phyloP scores from a whole-genome alignment of 1,140 invertebrate species.

The Centruroides sculpturatus region DNA sequence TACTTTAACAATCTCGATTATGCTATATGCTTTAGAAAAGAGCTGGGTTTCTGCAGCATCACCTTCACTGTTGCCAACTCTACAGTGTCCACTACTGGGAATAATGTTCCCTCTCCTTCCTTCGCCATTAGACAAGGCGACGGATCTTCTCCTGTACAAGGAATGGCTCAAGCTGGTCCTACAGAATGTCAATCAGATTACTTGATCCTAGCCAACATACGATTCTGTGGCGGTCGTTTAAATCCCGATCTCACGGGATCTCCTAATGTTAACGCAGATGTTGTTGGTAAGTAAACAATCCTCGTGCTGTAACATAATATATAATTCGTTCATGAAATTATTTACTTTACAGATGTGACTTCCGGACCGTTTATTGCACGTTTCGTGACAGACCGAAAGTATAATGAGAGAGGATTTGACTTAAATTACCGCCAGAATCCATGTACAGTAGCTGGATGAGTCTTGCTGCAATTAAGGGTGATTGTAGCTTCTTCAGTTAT shows the following conservation, averaged over 20 bases:
- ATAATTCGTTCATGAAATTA: no score
- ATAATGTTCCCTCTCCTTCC: conserved; percentile 46
- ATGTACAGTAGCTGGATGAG: no score
- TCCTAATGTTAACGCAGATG: conserved; percentile 45
- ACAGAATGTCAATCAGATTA: conserved; percentile 57
- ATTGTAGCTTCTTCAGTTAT: no score
- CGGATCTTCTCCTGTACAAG: conserved; percentile 43
- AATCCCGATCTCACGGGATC: conserved; percentile 44
- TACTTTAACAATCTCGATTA: conserved; percentile 55
- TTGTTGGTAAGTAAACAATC: conserved; percentile 37
- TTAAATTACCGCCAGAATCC: no score
- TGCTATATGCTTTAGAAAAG: conserved; percentile 51
- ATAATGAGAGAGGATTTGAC: no score
- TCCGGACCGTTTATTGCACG: no score
- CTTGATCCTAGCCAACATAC: conserved; percentile 44
- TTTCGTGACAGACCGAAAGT: no score
- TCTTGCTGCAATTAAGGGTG: no score
- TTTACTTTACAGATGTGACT: no score
- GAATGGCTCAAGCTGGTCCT: conserved; percentile 46
- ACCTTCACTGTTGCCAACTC: conserved; percentile 22
- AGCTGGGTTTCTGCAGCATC: conserved; percentile 29
- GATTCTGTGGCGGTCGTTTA: conserved; percentile 53
- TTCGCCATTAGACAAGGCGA: conserved; percentile 17
- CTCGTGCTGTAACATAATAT: background rate
- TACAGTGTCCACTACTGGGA: conserved; percentile 35